phyloP scores from a whole-genome alignment of 2,113 vertebrate genomes.

The Condylura cristata region DNA sequence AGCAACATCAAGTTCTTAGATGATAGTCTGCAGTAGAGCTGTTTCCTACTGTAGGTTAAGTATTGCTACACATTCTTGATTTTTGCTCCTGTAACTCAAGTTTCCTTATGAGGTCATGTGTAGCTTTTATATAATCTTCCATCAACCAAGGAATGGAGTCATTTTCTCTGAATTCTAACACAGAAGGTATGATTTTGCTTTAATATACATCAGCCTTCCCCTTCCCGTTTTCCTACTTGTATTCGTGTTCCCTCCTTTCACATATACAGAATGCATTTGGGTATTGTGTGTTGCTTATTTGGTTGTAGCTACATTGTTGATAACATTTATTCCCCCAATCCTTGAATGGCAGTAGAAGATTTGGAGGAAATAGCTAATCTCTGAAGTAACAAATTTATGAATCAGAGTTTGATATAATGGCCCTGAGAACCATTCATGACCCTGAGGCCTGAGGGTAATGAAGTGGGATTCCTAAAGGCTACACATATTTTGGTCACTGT shows the following conservation, averaged over 20 bases:
- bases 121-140: background rate
- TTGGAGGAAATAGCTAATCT: background rate
- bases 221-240: background rate
- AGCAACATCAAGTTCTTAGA: accelerated
- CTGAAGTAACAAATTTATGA: background rate
- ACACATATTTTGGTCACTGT: background rate
- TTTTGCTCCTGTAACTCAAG: background rate
- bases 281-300: background rate
- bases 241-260: background rate
- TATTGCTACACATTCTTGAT: too few relatives aligned
- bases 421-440: background rate
- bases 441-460: background rate
- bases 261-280: background rate
- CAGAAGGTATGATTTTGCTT: background rate
- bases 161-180: background rate
- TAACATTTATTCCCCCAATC: background rate
- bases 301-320: background rate
- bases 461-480: background rate
- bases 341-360: background rate
- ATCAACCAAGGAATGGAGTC: background rate
- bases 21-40: background rate
- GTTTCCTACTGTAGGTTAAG: background rate
- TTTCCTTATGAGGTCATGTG: background rate
- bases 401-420: background rate
- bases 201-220: background rate